Percentiles rank a stretch among this genome's conserved stretches.
phyloP scores from a whole-genome alignment of 2,797 vertebrate species.

The Chloroceryle amazona region DNA sequence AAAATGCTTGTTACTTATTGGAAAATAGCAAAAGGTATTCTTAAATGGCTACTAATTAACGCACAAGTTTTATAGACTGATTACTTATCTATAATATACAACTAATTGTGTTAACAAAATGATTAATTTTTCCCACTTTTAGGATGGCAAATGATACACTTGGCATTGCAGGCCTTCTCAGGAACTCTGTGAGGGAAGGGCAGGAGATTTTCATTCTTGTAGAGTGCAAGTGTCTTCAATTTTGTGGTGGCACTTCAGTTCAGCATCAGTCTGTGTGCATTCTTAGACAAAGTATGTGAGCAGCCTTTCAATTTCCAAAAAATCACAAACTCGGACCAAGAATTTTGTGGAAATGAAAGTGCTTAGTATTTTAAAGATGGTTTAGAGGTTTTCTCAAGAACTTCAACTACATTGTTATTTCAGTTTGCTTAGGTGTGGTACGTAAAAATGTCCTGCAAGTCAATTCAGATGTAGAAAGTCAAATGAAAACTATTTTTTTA shows the following conservation, averaged over 20 bases:
- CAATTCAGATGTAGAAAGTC: background rate
- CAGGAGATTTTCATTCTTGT: background rate
- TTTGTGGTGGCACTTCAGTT: background rate
- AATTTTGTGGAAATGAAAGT: background rate
- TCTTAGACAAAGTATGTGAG: background rate
- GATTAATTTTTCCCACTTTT: background rate
- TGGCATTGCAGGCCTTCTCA: background rate
- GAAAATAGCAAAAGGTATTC: background rate
- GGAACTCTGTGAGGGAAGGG: background rate
- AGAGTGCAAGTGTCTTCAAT: fast-evolving
- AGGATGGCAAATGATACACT: fast-evolving
- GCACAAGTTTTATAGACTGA: background rate
- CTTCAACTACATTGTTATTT: background rate
- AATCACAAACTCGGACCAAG: background rate
- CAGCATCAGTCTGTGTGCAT: background rate
- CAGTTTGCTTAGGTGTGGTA: background rate
- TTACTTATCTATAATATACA: background rate
- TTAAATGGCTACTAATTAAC: background rate
- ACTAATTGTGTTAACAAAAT: background rate
- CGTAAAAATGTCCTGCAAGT: background rate
- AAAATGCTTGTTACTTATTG: background rate
- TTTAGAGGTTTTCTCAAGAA: background rate
- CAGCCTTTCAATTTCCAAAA: background rate
- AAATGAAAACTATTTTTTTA: background rate
- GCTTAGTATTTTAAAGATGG: background rate